Evolutionary conservation across 30 jellyfish, hydroid and myxozoan species (phyloP), one percentile per base, ranked within the genome.

Genomic region (Turritopsis rubra): DNA sequence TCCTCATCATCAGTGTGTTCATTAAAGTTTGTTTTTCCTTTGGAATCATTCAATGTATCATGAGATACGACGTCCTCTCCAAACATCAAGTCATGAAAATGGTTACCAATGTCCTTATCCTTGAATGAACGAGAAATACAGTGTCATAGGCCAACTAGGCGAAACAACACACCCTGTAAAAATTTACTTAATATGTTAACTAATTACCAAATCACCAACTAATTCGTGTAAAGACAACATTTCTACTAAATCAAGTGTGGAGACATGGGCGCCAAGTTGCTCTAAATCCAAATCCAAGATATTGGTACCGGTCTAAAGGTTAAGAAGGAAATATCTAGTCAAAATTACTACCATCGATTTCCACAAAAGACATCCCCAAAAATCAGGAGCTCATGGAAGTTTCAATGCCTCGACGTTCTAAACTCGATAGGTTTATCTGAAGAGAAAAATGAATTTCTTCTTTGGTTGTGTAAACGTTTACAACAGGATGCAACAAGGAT

Each of bases 231-330:
- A 41, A 13, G 60, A 41, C 19, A 68, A 68, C 30, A n/a, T 68
- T 68, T 68, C 77, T 22, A 68, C 30, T 27, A 68, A n/a, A 9
- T 68, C 21, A 23, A 68, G 30, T 27, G 77, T n/a, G 28, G 77
- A 68, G 31, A 68, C 28, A 1, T 68, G 31, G 28, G 9, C 21
- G 30, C 31, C 77, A 68, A 68, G 77, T 68, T 68, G 77, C 19
- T 68, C 30, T 22, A 68, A 27, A 68, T 68, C 8, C 77, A 68
- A 68, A n/a, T 68, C 77, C 21, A 68, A 68, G 19, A 68, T 68
- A 19, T 19, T 68, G 30, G 28, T 22, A 9, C 28, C 30, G 30
- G 9, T 27, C 77, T 68, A 68, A 68, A 0, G 0, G 30, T 7
- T 0, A 68, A 9, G 76, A 68, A 68, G 31, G 19, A 8, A 68